phyloP scores from a whole-genome alignment of 2,113 vertebrate species.

The Motacilla alba region DNA sequence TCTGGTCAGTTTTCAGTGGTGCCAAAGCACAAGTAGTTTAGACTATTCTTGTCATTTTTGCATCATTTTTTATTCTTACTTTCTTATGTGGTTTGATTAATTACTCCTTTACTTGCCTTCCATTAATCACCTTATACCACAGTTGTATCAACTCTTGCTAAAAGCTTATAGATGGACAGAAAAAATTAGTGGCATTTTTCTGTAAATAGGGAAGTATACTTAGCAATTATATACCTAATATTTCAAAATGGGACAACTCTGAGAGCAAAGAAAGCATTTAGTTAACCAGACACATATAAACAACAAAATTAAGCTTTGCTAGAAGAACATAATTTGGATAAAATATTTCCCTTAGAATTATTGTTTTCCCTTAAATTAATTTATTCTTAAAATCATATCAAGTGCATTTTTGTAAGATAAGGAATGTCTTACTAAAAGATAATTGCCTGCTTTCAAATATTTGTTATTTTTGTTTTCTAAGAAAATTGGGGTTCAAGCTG shows the following conservation, averaged over 20 bases:
- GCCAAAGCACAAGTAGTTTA: constrained; percentile 58
- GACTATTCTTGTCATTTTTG: constrained; percentile 55
- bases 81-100: constrained; percentile 70
- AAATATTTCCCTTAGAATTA: neutral
- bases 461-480: neutral
- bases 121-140: constrained; percentile 69
- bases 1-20: constrained; percentile 51
- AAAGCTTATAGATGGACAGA: constrained; percentile 45
- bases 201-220: neutral
- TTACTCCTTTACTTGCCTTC: constrained; percentile 68
- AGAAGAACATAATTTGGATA: neutral
- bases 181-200: constrained; percentile 46
- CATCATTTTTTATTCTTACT: constrained; percentile 49
- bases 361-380: neutral
- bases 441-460: neutral
- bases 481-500: neutral
- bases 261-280: constrained; percentile 22
- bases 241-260: constrained; percentile 29
- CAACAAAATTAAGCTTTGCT: neutral
- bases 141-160: constrained; percentile 59
- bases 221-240: constrained; percentile 11
- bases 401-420: neutral
- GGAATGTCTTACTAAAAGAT: neutral
- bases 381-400: neutral
- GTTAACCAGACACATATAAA: neutral